Conservation (phyloP, 2,888 invertebrate species). For the Dilophus febrilis region DNA sequence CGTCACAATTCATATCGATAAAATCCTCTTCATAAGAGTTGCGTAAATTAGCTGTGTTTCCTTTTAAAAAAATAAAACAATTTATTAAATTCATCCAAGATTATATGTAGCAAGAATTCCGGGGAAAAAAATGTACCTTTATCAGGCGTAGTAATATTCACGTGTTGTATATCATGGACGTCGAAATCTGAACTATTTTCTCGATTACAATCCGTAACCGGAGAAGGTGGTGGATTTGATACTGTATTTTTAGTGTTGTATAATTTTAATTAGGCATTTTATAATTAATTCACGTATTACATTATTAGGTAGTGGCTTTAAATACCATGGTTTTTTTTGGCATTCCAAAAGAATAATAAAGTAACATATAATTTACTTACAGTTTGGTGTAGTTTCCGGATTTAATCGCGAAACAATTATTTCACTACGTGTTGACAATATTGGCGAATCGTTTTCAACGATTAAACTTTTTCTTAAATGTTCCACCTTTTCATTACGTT, state of each 20-base stretch:
- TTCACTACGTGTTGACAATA: conserved; percentile 21
- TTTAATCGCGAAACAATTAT: conserved; percentile 18
- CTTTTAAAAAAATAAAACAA: conserved; percentile 8
- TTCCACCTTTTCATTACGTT: conserved; percentile 45
- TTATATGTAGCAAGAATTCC: background rate
- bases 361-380: conserved; percentile 9
- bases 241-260: too few relatives aligned
- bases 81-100: background rate
- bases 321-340: background rate
- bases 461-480: conserved; percentile 44
- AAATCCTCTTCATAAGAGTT: conserved; percentile 49
- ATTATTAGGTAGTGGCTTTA: background rate
- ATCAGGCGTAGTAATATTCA: conserved; percentile 15
- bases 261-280: too few relatives aligned
- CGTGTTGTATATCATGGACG: conserved; percentile 28
- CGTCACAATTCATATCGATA: conserved; percentile 51
- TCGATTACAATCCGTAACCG: conserved; percentile 51
- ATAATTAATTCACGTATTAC: background rate
- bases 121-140: conserved; percentile 4
- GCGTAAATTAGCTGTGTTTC: conserved; percentile 23
- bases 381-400: conserved; percentile 19
- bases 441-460: conserved; percentile 21
- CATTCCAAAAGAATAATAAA: background rate
- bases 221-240: conserved; percentile 64
- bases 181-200: conserved; percentile 49